A percentile compares a stretch with the other conserved stretches of the same genome.
Conservation (phyloP, 2,888 invertebrate species). For the Drosophila formosana region DNA sequence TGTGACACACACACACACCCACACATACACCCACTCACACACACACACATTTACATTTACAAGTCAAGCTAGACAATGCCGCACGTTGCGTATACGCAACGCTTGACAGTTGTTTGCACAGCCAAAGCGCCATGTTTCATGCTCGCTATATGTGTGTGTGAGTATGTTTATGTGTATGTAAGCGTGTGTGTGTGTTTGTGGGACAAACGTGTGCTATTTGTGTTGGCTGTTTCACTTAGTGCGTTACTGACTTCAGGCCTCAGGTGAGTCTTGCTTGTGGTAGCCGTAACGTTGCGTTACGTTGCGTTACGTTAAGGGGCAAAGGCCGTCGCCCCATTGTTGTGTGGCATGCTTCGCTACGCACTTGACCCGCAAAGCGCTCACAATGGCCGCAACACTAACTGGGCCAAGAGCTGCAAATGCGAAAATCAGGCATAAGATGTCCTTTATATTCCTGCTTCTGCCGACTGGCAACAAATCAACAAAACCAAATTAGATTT, state of each 20-base stretch:
- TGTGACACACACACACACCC: constrained; percentile 18
- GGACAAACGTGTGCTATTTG: constrained; percentile 64
- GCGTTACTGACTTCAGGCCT: constrained; percentile 57
- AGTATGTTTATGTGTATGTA: constrained; percentile 2
- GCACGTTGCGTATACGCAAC: constrained; percentile 73
- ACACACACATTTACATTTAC: constrained; percentile 3
- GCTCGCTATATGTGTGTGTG: constrained; percentile 9
- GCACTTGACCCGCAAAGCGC: constrained; percentile 68
- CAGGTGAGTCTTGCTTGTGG: constrained; percentile 49
- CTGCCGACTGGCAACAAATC: constrained; percentile 12
- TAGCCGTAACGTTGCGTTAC: not conserved
- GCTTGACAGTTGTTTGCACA: constrained; percentile 67
- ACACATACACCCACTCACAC: constrained; percentile 8
- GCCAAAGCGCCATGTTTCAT: constrained; percentile 34
- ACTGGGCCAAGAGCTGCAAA: constrained; percentile 35
- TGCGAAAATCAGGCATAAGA: constrained; percentile 54
- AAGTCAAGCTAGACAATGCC: constrained; percentile 50
- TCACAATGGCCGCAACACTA: constrained; percentile 49
- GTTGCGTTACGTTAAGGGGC: not conserved
- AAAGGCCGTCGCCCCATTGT: constrained; percentile 38
- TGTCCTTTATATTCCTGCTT: constrained; percentile 19
- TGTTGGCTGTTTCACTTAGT: constrained; percentile 78
- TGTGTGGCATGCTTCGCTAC: constrained; percentile 61
- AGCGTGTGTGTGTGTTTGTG: constrained; percentile 41
- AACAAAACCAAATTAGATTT: constrained; percentile 31